These are phyloP conservation scores for Isurus oxyrinchus DNA, from an alignment of 2,113 vertebrate species.

Conservation along the genomic window DNA sequence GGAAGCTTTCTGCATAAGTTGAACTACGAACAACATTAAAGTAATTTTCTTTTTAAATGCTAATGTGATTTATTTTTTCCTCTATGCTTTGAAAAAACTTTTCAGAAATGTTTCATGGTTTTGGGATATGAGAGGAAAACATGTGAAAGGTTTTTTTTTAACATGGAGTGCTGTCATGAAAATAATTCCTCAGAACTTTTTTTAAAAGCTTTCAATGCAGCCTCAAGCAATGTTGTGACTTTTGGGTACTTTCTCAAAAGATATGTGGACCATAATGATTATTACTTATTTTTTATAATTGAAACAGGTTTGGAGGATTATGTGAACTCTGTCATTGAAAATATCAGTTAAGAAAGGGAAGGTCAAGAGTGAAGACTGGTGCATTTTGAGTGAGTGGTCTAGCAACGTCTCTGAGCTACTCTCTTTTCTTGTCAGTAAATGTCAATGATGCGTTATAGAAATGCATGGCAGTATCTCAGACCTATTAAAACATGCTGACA, in stretches of 20 bases:
- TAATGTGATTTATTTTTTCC: neutral
- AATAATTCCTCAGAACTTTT: neutral
- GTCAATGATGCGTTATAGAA: neutral
- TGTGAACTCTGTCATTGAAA: neutral
- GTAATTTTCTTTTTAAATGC: neutral
- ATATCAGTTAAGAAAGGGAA: neutral
- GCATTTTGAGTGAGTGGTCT: neutral
- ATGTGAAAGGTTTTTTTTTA: neutral
- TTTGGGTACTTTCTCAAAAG: neutral
- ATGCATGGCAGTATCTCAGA: neutral
- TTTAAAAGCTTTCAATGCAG: neutral
- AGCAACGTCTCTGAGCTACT: neutral
- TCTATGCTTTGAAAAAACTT: neutral
- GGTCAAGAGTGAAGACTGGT: neutral
- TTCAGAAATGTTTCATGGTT: neutral
- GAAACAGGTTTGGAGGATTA: neutral
- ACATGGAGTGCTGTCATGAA: neutral
- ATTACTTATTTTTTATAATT: neutral
- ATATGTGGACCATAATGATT: neutral
- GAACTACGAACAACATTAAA: neutral
- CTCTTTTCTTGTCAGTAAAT: neutral
- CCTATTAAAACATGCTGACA: neutral
- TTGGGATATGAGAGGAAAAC: neutral
- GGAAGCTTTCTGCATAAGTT: neutral
- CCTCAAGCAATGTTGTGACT: neutral